phyloP scores from a whole-genome alignment of 2,113 vertebrate species.

The Notechis scutatus region DNA sequence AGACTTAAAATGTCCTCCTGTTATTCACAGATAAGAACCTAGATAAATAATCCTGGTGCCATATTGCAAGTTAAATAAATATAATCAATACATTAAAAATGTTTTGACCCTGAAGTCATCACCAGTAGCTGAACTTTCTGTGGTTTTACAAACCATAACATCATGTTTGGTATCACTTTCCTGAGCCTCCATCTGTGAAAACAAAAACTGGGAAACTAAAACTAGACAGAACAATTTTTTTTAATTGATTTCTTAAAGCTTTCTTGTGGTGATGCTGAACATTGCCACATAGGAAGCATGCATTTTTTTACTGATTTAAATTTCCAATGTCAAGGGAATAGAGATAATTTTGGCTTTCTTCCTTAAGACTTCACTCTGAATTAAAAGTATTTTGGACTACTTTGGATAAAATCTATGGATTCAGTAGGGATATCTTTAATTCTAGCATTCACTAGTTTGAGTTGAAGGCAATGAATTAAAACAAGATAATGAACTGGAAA shows the following conservation, averaged over 20 bases:
- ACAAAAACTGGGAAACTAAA: constrained; percentile 19
- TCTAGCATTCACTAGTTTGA: not conserved
- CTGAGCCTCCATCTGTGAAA: constrained; percentile 20
- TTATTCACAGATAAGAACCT: constrained; percentile 3
- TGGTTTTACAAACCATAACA: constrained; percentile 26
- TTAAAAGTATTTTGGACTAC: not conserved
- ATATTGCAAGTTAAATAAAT: not conserved
- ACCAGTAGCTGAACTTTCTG: constrained; percentile 25
- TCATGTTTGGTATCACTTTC: constrained; percentile 14
- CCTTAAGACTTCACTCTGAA: not conserved
- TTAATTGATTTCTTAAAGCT: not conserved
- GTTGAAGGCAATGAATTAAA: not conserved
- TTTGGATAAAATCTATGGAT: not conserved
- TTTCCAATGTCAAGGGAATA: not conserved
- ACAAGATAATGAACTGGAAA: not conserved
- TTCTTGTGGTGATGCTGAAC: not conserved
- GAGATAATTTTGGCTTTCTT: not conserved
- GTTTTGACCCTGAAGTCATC: constrained; percentile 21
- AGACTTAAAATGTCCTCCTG: not conserved
- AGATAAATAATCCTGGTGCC: constrained; percentile 9
- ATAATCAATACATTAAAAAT: not conserved
- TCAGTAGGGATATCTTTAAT: not conserved
- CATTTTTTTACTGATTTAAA: not conserved
- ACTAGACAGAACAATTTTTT: not conserved
- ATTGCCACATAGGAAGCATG: not conserved